phyloP scores from a whole-genome alignment of 35 echinoderm and acorn worm genomes.

The Patiria miniata region DNA sequence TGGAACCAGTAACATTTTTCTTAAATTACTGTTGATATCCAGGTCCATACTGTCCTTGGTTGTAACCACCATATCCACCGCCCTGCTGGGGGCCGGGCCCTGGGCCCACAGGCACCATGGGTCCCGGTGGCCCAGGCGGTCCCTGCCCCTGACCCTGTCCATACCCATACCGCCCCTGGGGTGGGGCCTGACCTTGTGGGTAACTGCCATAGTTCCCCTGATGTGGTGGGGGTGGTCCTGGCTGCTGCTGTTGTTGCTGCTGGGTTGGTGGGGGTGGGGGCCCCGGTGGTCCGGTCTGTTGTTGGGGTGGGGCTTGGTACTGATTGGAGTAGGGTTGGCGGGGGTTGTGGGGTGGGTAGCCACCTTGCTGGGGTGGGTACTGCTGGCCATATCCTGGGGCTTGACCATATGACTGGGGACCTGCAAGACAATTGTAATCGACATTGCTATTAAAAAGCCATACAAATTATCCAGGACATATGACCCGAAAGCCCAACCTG shows the following conservation, averaged over 20 bases:
- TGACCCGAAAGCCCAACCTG: no score
- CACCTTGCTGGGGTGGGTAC: neutral
- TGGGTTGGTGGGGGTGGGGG: neutral
- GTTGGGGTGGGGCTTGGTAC: neutral
- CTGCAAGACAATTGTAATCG: neutral
- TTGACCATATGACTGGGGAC: neutral
- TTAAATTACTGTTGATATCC: slow-evolving; percentile 7
- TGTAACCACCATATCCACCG: neutral
- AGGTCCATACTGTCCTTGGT: slow-evolving; percentile 9
- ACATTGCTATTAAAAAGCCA: no score
- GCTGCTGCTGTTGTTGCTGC: no score
- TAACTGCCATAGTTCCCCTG: neutral
- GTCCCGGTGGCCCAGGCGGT: neutral
- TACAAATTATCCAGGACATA: no score
- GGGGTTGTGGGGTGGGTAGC: neutral
- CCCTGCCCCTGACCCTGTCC: neutral
- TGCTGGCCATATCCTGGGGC: neutral
- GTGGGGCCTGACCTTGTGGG: neutral
- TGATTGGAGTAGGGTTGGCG: slow-evolving; percentile 1
- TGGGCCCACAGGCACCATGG: neutral
- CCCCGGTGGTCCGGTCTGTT: neutral
- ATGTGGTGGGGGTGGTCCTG: neutral
- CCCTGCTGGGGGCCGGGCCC: neutral
- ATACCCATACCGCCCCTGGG: slow-evolving; percentile 14
- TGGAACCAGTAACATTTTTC: no score